Evolutionary conservation across 2,888 invertebrate species (phyloP).

Genomic region (Eristalinus sepulchralis): DNA sequence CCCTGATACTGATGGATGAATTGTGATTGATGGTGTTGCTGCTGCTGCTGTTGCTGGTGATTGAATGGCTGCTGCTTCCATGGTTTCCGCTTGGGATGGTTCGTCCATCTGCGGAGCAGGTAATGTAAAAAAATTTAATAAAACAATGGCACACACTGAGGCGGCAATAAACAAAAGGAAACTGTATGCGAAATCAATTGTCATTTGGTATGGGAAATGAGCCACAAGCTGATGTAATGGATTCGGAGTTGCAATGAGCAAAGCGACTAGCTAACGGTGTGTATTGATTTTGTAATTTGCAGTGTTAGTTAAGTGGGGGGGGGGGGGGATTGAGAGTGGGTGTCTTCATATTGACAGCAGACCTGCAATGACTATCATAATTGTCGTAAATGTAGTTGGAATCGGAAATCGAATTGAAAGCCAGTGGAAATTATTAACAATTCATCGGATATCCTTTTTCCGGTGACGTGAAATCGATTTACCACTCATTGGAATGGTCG

Average conservation of each 20-base stretch:
- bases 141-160: neutral
- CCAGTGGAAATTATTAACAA: slow-evolving; percentile 15
- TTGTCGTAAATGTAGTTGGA: slow-evolving; percentile 18
- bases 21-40: slow-evolving; percentile 72
- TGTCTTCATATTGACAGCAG: neutral
- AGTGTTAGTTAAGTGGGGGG: neutral
- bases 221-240: slow-evolving; percentile 18
- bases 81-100: slow-evolving; percentile 75
- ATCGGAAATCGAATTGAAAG: neutral
- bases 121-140: neutral
- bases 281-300: slow-evolving; percentile 49
- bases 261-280: neutral
- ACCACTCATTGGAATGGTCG: neutral
- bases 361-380: slow-evolving; percentile 4
- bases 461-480: slow-evolving; percentile 25
- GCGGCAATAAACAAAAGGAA: neutral
- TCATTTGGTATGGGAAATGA: slow-evolving; percentile 13
- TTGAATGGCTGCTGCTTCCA: slow-evolving; percentile 76
- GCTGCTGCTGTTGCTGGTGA: slow-evolving; percentile 74
- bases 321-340: neutral
- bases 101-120: slow-evolving; percentile 73
- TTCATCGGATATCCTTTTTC: slow-evolving; percentile 14
- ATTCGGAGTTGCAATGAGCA: slow-evolving; percentile 9
- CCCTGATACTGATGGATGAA: slow-evolving; percentile 28
- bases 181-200: neutral